A percentile compares a stretch with the other conserved stretches of the same genome.
Conservation (phyloP, 1,140 invertebrate species). For the Holotrichia oblita region DNA sequence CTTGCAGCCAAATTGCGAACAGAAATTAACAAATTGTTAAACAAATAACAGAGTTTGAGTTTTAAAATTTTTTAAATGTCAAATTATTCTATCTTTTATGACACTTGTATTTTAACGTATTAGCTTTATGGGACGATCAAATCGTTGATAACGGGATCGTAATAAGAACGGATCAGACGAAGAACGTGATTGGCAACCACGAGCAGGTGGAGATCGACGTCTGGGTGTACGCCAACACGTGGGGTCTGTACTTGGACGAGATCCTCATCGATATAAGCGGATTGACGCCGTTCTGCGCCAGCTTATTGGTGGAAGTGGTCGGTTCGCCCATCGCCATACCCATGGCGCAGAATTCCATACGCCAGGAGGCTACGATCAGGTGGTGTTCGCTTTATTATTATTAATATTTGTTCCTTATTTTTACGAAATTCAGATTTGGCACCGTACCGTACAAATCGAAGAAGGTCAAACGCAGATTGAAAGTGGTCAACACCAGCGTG, state of each 20-base stretch:
- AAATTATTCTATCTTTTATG: no score
- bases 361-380: slow-evolving; percentile 52
- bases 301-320: slow-evolving; percentile 57
- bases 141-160: slow-evolving; percentile 49
- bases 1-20: no score
- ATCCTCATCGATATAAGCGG: slow-evolving; percentile 58
- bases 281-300: slow-evolving; percentile 56
- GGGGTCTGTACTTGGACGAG: slow-evolving; percentile 61
- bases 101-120: no score
- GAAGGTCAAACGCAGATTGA: slow-evolving; percentile 44
- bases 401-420: no score
- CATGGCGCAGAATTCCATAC: slow-evolving; percentile 50
- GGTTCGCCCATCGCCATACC: slow-evolving; percentile 58
- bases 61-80: no score
- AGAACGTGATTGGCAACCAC: slow-evolving; percentile 41
- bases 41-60: no score
- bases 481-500: slow-evolving; percentile 48
- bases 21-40: no score
- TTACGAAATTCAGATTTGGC: slow-evolving; percentile 54
- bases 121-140: slow-evolving; percentile 46
- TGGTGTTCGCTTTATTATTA: no score
- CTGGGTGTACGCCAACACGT: slow-evolving; percentile 60
- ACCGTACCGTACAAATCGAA: slow-evolving; percentile 46
- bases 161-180: slow-evolving; percentile 45
- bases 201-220: slow-evolving; percentile 53